phyloP scores from a whole-genome alignment of 2,888 invertebrate genomes.

The Perizoma flavofasciatum region DNA sequence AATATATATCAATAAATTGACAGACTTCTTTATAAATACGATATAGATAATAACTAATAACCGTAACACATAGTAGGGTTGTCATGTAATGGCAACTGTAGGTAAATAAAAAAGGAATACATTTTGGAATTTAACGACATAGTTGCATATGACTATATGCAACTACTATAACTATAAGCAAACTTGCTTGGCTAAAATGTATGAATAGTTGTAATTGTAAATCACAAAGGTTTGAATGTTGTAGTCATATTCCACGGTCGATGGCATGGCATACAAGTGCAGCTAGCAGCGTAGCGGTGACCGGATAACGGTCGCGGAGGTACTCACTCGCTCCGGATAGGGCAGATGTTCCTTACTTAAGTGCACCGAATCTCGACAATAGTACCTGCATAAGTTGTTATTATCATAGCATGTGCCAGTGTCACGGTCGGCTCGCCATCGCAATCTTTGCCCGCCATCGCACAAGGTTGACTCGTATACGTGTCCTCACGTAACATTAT shows the following conservation, averaged over 20 bases:
- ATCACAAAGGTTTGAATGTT: constrained; percentile 60
- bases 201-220: constrained; percentile 54
- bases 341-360: constrained; percentile 57
- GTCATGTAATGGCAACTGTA: no score
- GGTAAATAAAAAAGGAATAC: no score
- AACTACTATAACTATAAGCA: no score
- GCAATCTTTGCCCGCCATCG: constrained; percentile 66
- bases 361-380: constrained; percentile 53
- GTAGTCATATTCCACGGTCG: constrained; percentile 53
- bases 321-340: constrained; percentile 58
- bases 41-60: no score
- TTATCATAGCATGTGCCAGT: constrained; percentile 73
- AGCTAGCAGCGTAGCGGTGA: constrained; percentile 68
- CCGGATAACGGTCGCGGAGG: constrained; percentile 74
- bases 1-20: no score
- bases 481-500: constrained; percentile 69
- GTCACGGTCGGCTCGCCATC: constrained; percentile 75
- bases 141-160: no score
- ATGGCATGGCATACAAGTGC: constrained; percentile 38
- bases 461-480: constrained; percentile 73
- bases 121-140: no score
- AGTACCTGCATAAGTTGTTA: constrained; percentile 57
- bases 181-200: constrained; percentile 33
- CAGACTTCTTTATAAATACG: no score
- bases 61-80: no score